These are phyloP conservation scores for Saccopteryx bilineata DNA, from an alignment of 2,113 vertebrate genomes.

Conservation along the genomic window DNA sequence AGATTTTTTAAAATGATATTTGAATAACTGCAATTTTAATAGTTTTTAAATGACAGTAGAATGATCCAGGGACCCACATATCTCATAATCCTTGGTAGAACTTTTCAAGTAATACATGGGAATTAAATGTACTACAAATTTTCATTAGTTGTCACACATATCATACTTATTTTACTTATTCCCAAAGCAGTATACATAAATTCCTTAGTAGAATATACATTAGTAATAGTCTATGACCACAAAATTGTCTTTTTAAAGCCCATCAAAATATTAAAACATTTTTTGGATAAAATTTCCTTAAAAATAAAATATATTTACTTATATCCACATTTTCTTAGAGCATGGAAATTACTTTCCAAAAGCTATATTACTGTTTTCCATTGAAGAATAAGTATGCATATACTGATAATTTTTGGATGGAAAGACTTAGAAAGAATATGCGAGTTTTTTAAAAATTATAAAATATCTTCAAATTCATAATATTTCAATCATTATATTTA, in stretches of 20 bases:
- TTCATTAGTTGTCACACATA: not conserved
- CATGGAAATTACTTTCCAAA: not conserved
- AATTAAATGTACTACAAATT: not conserved
- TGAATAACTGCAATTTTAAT: slow-evolving; percentile 69
- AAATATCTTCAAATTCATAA: not conserved
- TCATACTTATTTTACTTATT: not conserved
- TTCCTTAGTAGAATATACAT: not conserved
- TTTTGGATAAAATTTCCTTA: not conserved
- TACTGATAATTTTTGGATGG: not conserved
- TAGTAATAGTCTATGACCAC: not conserved
- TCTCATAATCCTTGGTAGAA: slow-evolving; percentile 31
- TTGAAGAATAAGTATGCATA: not conserved
- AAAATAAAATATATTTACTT: slow-evolving; percentile 28
- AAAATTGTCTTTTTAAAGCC: not conserved
- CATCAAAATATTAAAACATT: not conserved
- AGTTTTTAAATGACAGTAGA: slow-evolving; percentile 62
- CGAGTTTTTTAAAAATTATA: not conserved
- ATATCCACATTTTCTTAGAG: not conserved
- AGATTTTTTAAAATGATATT: slow-evolving; percentile 55
- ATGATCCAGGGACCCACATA: not conserved
- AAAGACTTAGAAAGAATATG: not conserved
- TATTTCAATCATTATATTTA: not conserved
- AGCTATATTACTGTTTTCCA: not conserved
- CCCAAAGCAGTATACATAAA: not conserved
- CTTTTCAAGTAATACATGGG: not conserved